A percentile compares a stretch with the other conserved stretches of the same genome.
phyloP scores from a whole-genome alignment of 2,888 invertebrate genomes.

The Oscheius sp. region DNA sequence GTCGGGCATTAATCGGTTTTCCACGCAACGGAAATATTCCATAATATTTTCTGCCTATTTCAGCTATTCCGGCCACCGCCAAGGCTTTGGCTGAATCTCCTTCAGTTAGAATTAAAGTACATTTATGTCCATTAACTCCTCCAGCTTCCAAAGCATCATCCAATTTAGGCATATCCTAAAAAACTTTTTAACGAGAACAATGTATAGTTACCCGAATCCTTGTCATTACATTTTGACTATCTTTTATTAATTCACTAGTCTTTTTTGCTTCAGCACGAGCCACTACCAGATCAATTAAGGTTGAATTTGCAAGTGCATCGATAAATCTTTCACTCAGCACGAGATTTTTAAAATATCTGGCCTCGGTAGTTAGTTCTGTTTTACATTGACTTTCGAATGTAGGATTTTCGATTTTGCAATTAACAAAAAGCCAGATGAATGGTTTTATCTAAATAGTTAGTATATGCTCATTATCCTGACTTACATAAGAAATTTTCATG shows the following conservation, averaged over 20 bases:
- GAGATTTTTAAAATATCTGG: too few relatives aligned
- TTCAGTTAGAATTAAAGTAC: conserved; percentile 96
- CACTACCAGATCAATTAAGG: too few relatives aligned
- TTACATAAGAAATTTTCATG: conserved; percentile 87
- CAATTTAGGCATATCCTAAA: conserved; percentile 81
- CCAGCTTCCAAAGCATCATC: conserved; percentile 98
- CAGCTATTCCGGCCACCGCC: conserved; percentile 88
- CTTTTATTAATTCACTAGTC: too few relatives aligned
- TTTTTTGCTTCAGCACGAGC: too few relatives aligned
- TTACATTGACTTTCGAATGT: conserved; percentile 99
- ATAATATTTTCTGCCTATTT: conserved; percentile 77
- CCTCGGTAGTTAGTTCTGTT: conserved; percentile 98
- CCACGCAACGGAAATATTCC: conserved; percentile 96
- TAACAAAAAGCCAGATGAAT: conserved; percentile 96
- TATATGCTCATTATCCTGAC: neutral
- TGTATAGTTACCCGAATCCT: too few relatives aligned
- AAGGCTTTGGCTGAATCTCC: conserved; percentile 99
- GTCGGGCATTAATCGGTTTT: conserved; percentile 94
- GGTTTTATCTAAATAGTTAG: conserved; percentile 79
- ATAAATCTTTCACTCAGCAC: too few relatives aligned
- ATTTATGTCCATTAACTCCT: conserved; percentile 81
- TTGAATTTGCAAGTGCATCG: too few relatives aligned
- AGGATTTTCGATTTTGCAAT: conserved; percentile 96
- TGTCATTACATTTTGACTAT: too few relatives aligned
- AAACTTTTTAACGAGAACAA: too few relatives aligned